These are phyloP conservation scores for Xerus inauris DNA, from an alignment of 2,113 vertebrate genomes.

Conservation along the genomic window DNA sequence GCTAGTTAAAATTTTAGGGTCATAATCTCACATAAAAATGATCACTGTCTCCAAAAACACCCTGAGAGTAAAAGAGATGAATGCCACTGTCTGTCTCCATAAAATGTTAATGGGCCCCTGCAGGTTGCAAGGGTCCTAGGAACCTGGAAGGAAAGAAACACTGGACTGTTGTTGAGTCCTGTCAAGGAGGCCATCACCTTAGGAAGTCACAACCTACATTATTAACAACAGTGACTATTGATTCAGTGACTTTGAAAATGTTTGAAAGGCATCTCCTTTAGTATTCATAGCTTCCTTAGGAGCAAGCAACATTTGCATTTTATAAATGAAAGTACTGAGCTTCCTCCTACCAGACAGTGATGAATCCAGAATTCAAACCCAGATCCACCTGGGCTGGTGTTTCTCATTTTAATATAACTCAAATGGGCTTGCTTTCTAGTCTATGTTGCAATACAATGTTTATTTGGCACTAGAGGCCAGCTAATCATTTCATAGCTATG, in stretches of 20 bases:
- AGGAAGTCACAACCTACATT: background rate
- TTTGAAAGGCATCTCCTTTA: background rate
- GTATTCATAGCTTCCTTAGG: background rate
- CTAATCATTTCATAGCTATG: background rate
- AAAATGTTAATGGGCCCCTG: background rate
- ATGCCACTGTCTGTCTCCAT: background rate
- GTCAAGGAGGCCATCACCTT: background rate
- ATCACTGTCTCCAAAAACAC: background rate
- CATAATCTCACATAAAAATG: background rate
- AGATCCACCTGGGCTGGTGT: background rate
- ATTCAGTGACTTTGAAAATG: background rate
- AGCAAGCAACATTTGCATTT: background rate
- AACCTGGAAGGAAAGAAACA: background rate
- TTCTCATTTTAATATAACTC: background rate
- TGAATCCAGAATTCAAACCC: background rate
- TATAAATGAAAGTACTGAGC: background rate
- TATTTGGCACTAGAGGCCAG: background rate
- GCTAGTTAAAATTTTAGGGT: constrained; percentile 1
- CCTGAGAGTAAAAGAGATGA: background rate
- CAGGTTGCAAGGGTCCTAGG: background rate
- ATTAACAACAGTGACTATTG: background rate
- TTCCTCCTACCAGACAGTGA: background rate
- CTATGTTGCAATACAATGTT: background rate
- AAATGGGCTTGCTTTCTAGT: background rate
- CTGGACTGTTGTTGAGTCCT: background rate